Evolutionary conservation across 2,888 invertebrate genomes (phyloP).

Genomic region (Drosophila recens): DNA sequence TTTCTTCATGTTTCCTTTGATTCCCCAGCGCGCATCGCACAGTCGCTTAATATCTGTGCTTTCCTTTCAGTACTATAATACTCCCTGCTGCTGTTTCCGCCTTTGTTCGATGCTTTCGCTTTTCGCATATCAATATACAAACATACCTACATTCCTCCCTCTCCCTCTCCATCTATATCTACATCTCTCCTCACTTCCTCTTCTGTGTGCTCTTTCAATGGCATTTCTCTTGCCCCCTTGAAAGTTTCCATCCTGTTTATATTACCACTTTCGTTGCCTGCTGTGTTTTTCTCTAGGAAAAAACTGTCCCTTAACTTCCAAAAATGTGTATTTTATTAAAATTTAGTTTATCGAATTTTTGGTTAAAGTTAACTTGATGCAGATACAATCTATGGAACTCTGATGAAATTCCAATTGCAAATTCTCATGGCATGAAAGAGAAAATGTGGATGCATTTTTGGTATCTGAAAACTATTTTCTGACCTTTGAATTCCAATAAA

Average conservation of each 20-base stretch:
- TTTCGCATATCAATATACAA: slow-evolving; percentile 14
- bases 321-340: slow-evolving; percentile 15
- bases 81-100: slow-evolving; percentile 21
- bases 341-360: slow-evolving; percentile 5
- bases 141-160: neutral
- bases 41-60: slow-evolving; percentile 22
- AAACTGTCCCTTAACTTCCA: slow-evolving; percentile 9
- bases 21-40: slow-evolving; percentile 9
- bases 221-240: slow-evolving; percentile 24
- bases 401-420: neutral
- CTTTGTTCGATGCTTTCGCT: slow-evolving; percentile 15
- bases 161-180: neutral
- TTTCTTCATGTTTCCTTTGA: neutral
- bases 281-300: neutral
- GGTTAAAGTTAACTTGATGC: neutral
- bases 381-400: neutral
- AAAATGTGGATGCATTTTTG: neutral
- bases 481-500: neutral
- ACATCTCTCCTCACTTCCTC: neutral
- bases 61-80: slow-evolving; percentile 22
- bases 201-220: slow-evolving; percentile 1
- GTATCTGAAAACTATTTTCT: neutral
- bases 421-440: neutral
- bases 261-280: neutral
- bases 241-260: slow-evolving; percentile 28